These are phyloP conservation scores for Jacana jacana DNA, from an alignment of 2,113 vertebrate genomes.

Conservation along the genomic window DNA sequence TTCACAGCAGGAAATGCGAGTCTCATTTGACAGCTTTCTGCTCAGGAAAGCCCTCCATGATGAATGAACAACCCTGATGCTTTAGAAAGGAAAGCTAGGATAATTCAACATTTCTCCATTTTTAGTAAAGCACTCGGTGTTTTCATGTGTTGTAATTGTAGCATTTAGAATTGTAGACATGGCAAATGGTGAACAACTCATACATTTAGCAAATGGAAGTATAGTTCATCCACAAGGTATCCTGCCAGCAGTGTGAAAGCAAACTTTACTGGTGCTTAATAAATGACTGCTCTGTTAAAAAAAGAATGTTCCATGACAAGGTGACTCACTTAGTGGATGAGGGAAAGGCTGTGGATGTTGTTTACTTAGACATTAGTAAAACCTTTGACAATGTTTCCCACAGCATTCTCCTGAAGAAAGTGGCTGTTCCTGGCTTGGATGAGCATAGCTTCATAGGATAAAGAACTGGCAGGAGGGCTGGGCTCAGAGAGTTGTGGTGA, in stretches of 20 bases:
- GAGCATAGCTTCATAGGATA: neutral
- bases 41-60: neutral
- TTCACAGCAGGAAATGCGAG: neutral
- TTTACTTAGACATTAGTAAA: neutral
- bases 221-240: neutral
- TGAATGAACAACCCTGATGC: neutral
- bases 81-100: neutral
- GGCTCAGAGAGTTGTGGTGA: neutral
- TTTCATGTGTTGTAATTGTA: slow-evolving; percentile 1
- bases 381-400: neutral
- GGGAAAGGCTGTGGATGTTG: neutral
- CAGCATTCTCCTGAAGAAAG: neutral
- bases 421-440: neutral
- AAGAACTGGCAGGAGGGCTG: neutral
- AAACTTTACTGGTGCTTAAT: slow-evolving; percentile 26
- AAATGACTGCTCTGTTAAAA: neutral
- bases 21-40: neutral
- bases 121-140: neutral
- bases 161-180: slow-evolving; percentile 25
- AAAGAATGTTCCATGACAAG: neutral
- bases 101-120: neutral
- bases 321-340: neutral
- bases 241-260: neutral
- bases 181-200: neutral
- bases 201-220: slow-evolving; percentile 22